Evolutionary conservation across 2,797 vertebrate genomes (phyloP), one percentile per base, ranked within the genome.

Genomic region (Fistularia tabacaria): DNA sequence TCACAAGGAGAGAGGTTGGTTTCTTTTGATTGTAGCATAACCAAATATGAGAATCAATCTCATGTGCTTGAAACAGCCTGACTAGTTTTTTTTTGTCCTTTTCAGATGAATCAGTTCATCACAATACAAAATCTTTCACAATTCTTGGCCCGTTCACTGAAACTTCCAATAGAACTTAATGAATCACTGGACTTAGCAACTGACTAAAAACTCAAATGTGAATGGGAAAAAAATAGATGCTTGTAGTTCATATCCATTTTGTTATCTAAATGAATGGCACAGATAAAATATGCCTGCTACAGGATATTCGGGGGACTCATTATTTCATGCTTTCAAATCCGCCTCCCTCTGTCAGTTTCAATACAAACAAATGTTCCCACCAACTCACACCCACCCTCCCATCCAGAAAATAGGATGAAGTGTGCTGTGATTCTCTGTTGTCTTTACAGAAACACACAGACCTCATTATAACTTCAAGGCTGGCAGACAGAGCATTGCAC

Each of bases 401-500:
- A 75, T 66, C 70, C 68, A 36, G 63, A 85, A 85, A 85, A 86
- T 71, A 80, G 82, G 81, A 89, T 87, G 69, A 84, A 87, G 87
- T 78, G 80, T 66, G 46, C 66, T 66, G 75, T 78, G 80, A 83
- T 86, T 84, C 82, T 74, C 77, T 81, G 74, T 80, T 80, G 73
- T 85, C 78, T 86, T 82, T 81, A 72, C 71, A 77, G 64, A 85
- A 86, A 86, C 83, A 80, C 79, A 78, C 79, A 77, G 81, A 79
- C 80, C 88, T 91, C 89, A 90, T 90, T 91, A 90, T 85, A 89
- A 89, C 83, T 87, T 88, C 84, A 90, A 88, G 87, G 84, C 85
- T 76, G 74, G 73, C 73, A 88, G 76, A 80, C 78, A 69, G 69
- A 80, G 74, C 76, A 80, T 70, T 74, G 81, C 76, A 84, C 81